These are phyloP conservation scores for Teleogryllus oceanicus DNA, from an alignment of 2,888 invertebrate genomes.

Conservation along the genomic window DNA sequence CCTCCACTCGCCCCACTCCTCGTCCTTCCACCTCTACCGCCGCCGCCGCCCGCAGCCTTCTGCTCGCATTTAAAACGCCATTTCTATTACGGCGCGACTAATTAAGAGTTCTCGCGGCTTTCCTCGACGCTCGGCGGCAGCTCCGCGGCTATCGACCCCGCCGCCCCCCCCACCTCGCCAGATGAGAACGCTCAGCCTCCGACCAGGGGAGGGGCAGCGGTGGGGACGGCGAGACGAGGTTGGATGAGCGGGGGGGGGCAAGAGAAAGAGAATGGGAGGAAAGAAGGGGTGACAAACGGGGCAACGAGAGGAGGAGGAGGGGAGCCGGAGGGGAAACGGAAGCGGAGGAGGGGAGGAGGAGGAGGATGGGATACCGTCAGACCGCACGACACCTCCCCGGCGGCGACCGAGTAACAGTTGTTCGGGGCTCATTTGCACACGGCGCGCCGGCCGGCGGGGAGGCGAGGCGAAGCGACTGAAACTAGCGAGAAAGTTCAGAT, in stretches of 20 bases:
- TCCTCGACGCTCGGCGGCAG: neutral
- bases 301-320: too few species aligned
- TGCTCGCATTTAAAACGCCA: conserved; percentile 2
- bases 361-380: neutral
- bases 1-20: too few species aligned
- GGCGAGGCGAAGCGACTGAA: neutral
- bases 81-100: neutral
- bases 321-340: too few species aligned
- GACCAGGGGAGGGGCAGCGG: too few species aligned
- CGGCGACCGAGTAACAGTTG: neutral
- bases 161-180: neutral
- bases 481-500: too few species aligned
- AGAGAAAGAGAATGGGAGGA: too few species aligned
- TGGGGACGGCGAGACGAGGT: too few species aligned
- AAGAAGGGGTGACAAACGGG: too few species aligned
- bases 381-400: neutral
- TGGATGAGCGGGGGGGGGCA: too few species aligned
- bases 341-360: neutral
- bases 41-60: neutral
- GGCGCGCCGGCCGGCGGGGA: neutral
- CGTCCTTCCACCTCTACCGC: too few species aligned
- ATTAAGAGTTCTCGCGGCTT: conserved; percentile 7
- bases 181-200: neutral
- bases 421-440: conserved; percentile 1
- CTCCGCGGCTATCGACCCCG: neutral